These are phyloP conservation scores for Argyrosomus japonicus DNA, from an alignment of 2,113 vertebrate species.

Conservation along the genomic window DNA sequence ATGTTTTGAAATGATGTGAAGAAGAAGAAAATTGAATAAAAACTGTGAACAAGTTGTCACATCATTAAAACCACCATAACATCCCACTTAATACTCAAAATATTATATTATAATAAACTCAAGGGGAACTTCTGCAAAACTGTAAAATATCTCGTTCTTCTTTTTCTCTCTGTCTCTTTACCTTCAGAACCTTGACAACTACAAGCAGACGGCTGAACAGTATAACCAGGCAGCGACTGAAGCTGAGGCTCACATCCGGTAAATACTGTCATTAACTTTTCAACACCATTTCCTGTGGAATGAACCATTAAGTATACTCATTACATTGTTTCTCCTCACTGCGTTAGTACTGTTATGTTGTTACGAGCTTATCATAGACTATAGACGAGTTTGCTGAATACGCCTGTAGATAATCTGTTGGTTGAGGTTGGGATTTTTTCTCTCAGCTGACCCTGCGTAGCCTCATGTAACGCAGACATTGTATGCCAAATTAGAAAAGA, in stretches of 20 bases:
- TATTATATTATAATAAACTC: conserved; percentile 18
- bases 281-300: conserved; percentile 5
- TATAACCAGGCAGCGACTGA: conserved; percentile 88
- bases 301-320: background rate
- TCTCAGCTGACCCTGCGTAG: background rate
- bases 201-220: conserved; percentile 88
- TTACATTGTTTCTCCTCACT: background rate
- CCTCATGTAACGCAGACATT: background rate
- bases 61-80: conserved; percentile 15
- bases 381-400: background rate
- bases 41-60: conserved; percentile 10
- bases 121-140: conserved; percentile 7
- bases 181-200: conserved; percentile 90
- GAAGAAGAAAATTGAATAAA: conserved; percentile 22
- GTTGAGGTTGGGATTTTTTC: background rate
- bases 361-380: background rate
- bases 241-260: conserved; percentile 89
- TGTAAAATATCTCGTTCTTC: background rate
- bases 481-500: background rate
- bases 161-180: conserved; percentile 28
- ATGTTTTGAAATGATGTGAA: conserved; percentile 20
- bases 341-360: background rate
- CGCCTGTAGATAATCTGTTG: conserved; percentile 1
- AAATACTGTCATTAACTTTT: conserved; percentile 68
- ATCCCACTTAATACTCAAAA: conserved; percentile 2